Conservation (phyloP, 92 coral and sea anemone genomes). For the Epizoanthus rinbou region DNA sequence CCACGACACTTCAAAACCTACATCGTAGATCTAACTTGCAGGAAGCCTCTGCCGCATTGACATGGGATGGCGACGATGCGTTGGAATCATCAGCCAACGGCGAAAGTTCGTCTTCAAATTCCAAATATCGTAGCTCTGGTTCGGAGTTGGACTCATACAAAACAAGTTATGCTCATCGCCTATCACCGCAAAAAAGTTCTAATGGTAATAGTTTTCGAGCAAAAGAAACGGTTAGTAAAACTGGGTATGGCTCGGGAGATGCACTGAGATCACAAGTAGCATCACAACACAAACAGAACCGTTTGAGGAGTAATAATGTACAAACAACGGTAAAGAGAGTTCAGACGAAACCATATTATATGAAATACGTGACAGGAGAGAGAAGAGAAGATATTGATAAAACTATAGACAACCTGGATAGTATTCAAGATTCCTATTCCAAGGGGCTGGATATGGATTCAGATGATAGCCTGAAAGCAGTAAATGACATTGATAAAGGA, state of each 20-base stretch:
- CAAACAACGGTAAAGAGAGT: constrained; percentile 2
- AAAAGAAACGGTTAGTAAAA: neutral
- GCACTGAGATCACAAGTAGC: neutral
- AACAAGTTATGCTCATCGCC: neutral
- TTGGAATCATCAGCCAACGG: constrained; percentile 5
- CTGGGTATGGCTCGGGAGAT: neutral
- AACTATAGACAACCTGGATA: constrained; percentile 57
- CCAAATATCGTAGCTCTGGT: constrained; percentile 2
- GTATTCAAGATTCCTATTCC: constrained; percentile 62
- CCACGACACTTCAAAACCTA: neutral
- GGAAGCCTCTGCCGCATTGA: neutral
- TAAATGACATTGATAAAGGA: constrained; percentile 67
- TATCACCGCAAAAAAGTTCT: neutral
- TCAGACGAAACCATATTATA: constrained; percentile 13
- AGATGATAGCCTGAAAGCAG: constrained; percentile 57
- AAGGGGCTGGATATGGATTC: constrained; percentile 60
- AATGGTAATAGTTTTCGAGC: neutral
- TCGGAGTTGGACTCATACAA: too few relatives aligned
- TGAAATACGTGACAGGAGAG: neutral
- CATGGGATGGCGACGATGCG: neutral
- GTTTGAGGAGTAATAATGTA: neutral
- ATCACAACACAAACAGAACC: constrained; percentile 12
- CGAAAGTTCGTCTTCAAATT: constrained; percentile 3
- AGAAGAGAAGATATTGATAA: constrained; percentile 64
- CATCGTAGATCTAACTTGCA: neutral